These are phyloP conservation scores for Malurus elegans DNA, from an alignment of 2,113 vertebrate species.

Conservation along the genomic window DNA sequence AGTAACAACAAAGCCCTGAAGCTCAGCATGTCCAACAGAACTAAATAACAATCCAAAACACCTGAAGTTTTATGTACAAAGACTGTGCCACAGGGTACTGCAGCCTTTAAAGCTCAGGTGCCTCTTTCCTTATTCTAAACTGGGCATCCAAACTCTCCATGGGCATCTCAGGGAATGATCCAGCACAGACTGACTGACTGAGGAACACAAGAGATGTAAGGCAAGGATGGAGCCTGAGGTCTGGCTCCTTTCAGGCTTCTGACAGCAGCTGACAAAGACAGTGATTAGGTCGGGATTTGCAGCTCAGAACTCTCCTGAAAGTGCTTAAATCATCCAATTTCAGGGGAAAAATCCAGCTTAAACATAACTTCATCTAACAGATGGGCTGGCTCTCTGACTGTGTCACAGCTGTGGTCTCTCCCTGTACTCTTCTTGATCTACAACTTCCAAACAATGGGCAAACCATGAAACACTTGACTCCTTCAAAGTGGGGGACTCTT, in stretches of 20 bases:
- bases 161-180: neutral
- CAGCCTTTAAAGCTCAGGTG: neutral
- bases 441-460: neutral
- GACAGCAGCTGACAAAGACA: neutral
- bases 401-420: neutral
- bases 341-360: neutral
- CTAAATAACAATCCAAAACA: neutral
- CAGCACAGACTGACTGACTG: neutral
- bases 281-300: neutral
- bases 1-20: neutral
- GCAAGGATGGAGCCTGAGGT: neutral
- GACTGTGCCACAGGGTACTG: accelerated
- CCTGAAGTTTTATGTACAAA: neutral
- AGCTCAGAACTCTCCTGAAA: neutral
- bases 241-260: neutral
- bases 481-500: neutral
- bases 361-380: neutral
- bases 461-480: neutral
- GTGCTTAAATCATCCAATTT: neutral
- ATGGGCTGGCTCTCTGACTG: neutral
- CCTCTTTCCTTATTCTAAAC: neutral
- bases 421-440: neutral
- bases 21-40: neutral
- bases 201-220: neutral
- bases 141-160: neutral